phyloP scores from a whole-genome alignment of 1,140 invertebrate species.

The Drosophila rufa region DNA sequence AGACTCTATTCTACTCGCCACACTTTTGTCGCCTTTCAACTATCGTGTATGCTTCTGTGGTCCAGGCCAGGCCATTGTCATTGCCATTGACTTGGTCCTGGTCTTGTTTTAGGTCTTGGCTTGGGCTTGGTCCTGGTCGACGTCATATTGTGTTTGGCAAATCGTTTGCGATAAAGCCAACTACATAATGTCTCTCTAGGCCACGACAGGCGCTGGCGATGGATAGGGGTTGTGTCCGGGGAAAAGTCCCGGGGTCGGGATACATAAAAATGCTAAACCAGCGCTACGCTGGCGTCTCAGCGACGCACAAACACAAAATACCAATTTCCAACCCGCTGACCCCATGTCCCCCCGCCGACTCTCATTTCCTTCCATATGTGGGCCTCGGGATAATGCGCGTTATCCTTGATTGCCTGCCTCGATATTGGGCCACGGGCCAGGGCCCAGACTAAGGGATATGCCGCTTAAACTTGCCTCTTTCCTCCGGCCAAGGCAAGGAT shows the following conservation, averaged over 20 bases:
- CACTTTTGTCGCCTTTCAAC: slow-evolving; percentile 60
- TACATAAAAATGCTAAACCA: slow-evolving; percentile 78
- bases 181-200: slow-evolving; percentile 80
- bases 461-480: slow-evolving; percentile 51
- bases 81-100: slow-evolving; percentile 32
- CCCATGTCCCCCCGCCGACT: background rate
- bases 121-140: slow-evolving; percentile 33
- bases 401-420: slow-evolving; percentile 78
- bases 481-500: background rate
- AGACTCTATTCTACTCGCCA: background rate
- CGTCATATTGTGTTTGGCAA: slow-evolving; percentile 81
- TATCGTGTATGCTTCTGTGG: slow-evolving; percentile 42
- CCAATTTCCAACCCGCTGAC: slow-evolving; percentile 36
- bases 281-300: slow-evolving; percentile 68
- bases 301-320: slow-evolving; percentile 50
- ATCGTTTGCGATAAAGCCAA: slow-evolving; percentile 82
- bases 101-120: slow-evolving; percentile 15
- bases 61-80: slow-evolving; percentile 63
- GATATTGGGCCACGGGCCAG: slow-evolving; percentile 56
- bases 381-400: slow-evolving; percentile 68
- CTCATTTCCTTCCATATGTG: slow-evolving; percentile 35
- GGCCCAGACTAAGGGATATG: slow-evolving; percentile 23
- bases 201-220: slow-evolving; percentile 23
- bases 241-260: slow-evolving; percentile 12
- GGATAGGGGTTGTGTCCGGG: slow-evolving; percentile 1